A percentile compares a stretch with the other conserved stretches of the same genome.
Evolutionary conservation across 2,113 vertebrate genomes (phyloP).

Genomic region (Takifugu flavidus): DNA sequence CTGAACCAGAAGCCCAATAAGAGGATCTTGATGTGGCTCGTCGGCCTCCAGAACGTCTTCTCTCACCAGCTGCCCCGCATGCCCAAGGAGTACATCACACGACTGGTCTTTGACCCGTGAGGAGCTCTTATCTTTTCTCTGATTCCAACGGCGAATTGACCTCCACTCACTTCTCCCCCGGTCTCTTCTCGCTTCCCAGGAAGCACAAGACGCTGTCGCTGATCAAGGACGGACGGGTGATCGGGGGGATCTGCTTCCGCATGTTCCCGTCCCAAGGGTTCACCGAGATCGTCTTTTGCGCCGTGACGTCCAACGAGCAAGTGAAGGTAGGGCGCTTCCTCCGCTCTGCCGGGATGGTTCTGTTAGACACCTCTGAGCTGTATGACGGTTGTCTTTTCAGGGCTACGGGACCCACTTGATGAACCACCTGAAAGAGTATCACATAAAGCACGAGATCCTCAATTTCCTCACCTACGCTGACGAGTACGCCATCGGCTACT

Average conservation of each 20-base stretch:
- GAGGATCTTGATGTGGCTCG: constrained; percentile 97
- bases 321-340: constrained; percentile 84
- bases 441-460: constrained; percentile 96
- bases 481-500: constrained; percentile 98
- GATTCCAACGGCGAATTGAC: not conserved
- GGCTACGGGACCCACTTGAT: constrained; percentile 97
- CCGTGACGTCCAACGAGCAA: constrained; percentile 97
- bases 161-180: too few relatives aligned
- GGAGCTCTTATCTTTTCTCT: constrained; percentile 44
- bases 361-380: not conserved
- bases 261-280: constrained; percentile 99
- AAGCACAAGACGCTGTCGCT: constrained; percentile 98
- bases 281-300: constrained; percentile 98
- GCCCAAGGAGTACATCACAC: constrained; percentile 98
- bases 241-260: constrained; percentile 97
- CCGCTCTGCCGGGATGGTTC: not conserved
- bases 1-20: constrained; percentile 96
- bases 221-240: constrained; percentile 97
- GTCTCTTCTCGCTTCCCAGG: constrained; percentile 64
- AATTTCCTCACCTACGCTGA: constrained; percentile 99
- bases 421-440: constrained; percentile 99
- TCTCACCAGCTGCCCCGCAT: constrained; percentile 97
- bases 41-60: constrained; percentile 97
- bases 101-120: constrained; percentile 96
- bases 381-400: constrained; percentile 57